A percentile compares a stretch with the other conserved stretches of the same genome.
Conservation (phyloP, 2,113 vertebrate species). For the Sinocyclocheilus grahami region DNA sequence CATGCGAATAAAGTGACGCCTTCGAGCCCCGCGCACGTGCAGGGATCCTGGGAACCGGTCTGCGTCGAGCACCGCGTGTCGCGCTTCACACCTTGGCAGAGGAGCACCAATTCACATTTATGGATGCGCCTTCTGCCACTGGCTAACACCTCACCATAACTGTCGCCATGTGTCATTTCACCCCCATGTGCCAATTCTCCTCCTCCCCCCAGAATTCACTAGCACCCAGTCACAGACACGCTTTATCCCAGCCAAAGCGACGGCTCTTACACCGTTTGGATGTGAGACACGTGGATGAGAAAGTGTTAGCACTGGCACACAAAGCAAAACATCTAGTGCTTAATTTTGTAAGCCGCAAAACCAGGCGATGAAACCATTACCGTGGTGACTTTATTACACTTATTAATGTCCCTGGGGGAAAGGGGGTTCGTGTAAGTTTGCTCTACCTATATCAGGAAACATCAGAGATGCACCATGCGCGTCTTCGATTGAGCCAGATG, state of each 20-base stretch:
- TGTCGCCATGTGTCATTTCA: constrained; percentile 59
- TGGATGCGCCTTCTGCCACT: constrained; percentile 58
- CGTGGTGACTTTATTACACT: constrained; percentile 3
- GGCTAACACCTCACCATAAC: constrained; percentile 67
- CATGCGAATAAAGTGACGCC: constrained; percentile 47
- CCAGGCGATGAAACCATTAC: neutral
- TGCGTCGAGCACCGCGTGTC: constrained; percentile 58
- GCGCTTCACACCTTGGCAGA: constrained; percentile 57
- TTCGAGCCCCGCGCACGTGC: constrained; percentile 36
- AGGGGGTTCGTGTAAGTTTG: constrained; percentile 12
- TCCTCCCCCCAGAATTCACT: neutral
- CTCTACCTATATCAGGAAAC: constrained; percentile 36
- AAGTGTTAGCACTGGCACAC: constrained; percentile 3
- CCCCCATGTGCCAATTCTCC: constrained; percentile 12
- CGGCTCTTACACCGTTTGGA: constrained; percentile 63
- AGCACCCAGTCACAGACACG: constrained; percentile 57
- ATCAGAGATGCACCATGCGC: constrained; percentile 35
- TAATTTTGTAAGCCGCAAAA: neutral
- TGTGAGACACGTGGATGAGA: constrained; percentile 60
- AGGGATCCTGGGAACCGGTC: constrained; percentile 50
- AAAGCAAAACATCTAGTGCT: neutral
- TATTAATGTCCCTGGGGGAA: neutral
- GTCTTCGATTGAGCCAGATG: constrained; percentile 56
- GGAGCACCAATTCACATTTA: constrained; percentile 50
- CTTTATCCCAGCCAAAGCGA: constrained; percentile 62